Base-by-base conservation (phyloP, 2,888 invertebrate species). In the Drosophila neotestacea region DNA sequence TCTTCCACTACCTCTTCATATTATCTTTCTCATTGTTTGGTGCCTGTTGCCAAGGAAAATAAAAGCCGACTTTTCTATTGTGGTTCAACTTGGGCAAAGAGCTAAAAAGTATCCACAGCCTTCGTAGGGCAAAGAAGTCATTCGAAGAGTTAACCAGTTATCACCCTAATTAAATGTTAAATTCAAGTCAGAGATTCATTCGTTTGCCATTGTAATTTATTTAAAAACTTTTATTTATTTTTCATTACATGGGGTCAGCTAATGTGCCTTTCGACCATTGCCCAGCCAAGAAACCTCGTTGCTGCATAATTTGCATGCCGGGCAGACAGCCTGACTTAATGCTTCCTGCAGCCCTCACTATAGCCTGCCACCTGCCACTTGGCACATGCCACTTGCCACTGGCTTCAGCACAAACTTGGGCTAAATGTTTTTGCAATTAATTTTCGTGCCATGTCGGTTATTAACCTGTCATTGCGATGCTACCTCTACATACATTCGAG, bases 371-470 rank as follows among this genome's bases (percentile, higher is more conserved):
- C 42, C n/a, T n/a, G n/a, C n/a, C 55, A 62, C 51, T 46, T 47
- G 16, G 32, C 60, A 58, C 56, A 50, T 65, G 36, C 39, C 32
- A 44, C 38, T 28, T 52, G 60, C 39, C 32, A 44, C 38, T 28
- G 48, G 60, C 44, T 9, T 10, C 41, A 32, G 54, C 61, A 55
- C 28, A 48, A 61, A 70, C 74, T 44, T 62, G 59, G 59, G 64
- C 70, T 75, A 84, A 89, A 85, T 85, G 90, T 70, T 88, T 88
- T 90, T 65, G 89, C 89, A 80, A 85, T 90, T 85, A 89, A 90
- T 88, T 85, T 83, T 83, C 84, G 69, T 75, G 85, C 85, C 70
- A 66, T 67, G 84, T 62, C 85, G 89, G 89, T 85, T 90, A 84
- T 85, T 85, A 85, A 88, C 84, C 85, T 73, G 70, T 84, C 86